These are phyloP conservation scores for Drosophila kepulauana DNA, from an alignment of 1,140 invertebrate genomes.

Conservation along the genomic window DNA sequence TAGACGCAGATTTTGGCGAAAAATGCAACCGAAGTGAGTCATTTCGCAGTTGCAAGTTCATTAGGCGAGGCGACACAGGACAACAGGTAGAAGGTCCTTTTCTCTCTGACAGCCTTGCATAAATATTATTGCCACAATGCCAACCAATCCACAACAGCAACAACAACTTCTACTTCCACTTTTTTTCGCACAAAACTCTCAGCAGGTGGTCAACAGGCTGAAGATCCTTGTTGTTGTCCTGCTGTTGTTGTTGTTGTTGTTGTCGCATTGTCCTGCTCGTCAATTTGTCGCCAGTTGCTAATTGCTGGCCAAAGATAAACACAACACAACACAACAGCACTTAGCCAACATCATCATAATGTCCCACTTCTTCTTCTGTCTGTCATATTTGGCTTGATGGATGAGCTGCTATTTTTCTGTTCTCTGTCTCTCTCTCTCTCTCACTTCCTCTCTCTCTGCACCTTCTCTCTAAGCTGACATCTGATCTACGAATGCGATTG, in stretches of 20 bases:
- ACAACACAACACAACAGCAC: conserved; percentile 12
- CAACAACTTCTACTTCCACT: background rate
- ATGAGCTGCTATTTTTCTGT: conserved; percentile 23
- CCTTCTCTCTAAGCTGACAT: conserved; percentile 31
- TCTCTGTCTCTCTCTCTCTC: no score
- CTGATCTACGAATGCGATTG: conserved; percentile 34
- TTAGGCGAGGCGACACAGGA: conserved; percentile 40
- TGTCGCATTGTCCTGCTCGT: conserved; percentile 42
- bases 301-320: conserved; percentile 47
- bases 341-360: conserved; percentile 10
- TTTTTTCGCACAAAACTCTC: conserved; percentile 73
- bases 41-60: conserved; percentile 70
- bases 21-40: conserved; percentile 49
- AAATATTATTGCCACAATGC: conserved; percentile 79
- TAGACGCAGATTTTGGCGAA: conserved; percentile 28
- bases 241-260: background rate
- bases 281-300: conserved; percentile 82
- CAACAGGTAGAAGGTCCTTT: conserved; percentile 35
- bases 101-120: conserved; percentile 32
- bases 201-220: conserved; percentile 57
- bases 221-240: background rate
- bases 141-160: conserved; percentile 25
- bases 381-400: conserved; percentile 36
- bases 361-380: background rate
- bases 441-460: conserved; percentile 25